Conservation (phyloP, 1,140 invertebrate genomes). For the Antheraea mylitta region DNA sequence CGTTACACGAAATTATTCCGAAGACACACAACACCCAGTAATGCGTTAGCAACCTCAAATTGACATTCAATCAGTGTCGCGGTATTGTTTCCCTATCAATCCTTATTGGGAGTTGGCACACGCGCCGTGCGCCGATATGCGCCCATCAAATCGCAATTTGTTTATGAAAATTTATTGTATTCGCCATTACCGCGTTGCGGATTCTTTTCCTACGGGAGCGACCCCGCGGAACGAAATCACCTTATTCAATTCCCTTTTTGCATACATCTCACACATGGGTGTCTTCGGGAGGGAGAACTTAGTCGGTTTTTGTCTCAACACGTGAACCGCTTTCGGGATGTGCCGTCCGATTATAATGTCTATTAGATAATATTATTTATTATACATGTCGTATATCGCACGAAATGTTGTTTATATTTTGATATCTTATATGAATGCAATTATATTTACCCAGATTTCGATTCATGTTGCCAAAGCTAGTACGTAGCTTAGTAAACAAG, state of each 20-base stretch:
- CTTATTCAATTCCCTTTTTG: constrained; percentile 79
- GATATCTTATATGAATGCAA: too few relatives aligned
- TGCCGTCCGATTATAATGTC: constrained; percentile 71
- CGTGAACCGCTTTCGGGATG: constrained; percentile 72
- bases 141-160: constrained; percentile 78
- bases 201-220: constrained; percentile 76
- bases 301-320: constrained; percentile 69
- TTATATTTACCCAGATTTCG: too few relatives aligned
- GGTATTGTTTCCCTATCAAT: constrained; percentile 77
- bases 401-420: neutral
- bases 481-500: too few relatives aligned
- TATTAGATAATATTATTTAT: constrained; percentile 61
- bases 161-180: constrained; percentile 80
- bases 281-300: constrained; percentile 55
- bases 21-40: constrained; percentile 32
- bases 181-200: constrained; percentile 67
- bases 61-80: constrained; percentile 76
- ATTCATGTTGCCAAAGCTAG: too few relatives aligned
- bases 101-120: constrained; percentile 69
- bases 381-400: constrained; percentile 43
- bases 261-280: constrained; percentile 70
- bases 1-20: constrained; percentile 56
- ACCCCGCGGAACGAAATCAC: constrained; percentile 73
- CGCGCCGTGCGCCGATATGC: constrained; percentile 61
- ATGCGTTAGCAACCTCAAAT: constrained; percentile 46